These are phyloP conservation scores for Siderastrea radians DNA, from an alignment of 92 coral and sea anemone genomes.

Conservation along the genomic window DNA sequence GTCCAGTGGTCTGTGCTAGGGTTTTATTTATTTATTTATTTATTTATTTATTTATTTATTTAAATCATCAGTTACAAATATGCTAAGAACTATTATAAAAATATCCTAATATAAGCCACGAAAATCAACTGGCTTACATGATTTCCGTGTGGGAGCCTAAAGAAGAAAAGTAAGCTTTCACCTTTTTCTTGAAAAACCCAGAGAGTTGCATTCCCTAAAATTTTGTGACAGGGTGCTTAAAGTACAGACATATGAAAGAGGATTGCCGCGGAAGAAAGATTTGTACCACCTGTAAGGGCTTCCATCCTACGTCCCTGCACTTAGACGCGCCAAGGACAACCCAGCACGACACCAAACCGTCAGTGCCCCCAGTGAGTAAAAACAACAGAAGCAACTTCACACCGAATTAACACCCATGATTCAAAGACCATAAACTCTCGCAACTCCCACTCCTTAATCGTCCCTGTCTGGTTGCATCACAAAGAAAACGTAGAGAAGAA, in stretches of 20 bases:
- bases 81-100: no score
- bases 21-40: constrained; percentile 23
- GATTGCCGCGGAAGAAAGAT: constrained; percentile 31
- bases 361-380: not conserved
- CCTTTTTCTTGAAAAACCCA: no score
- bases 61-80: no score
- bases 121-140: no score
- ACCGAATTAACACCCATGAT: not conserved
- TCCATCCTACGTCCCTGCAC: constrained; percentile 51
- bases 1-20: constrained; percentile 5
- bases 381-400: not conserved
- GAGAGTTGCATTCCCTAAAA: no score
- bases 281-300: constrained; percentile 10
- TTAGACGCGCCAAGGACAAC: constrained; percentile 1
- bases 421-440: not conserved
- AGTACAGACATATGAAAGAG: constrained; percentile 29
- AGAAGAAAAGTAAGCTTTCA: no score
- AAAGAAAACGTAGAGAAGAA: constrained; percentile 14
- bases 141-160: no score
- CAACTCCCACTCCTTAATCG: constrained; percentile 39
- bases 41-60: constrained; percentile 2
- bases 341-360: not conserved
- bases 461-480: constrained; percentile 63
- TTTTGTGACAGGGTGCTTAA: constrained; percentile 16
- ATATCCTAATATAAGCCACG: no score